Percentiles rank a stretch among this genome's conserved stretches.
These are phyloP conservation scores for Drosophila seguyi DNA, from an alignment of 1,140 invertebrate species.

Conservation along the genomic window DNA sequence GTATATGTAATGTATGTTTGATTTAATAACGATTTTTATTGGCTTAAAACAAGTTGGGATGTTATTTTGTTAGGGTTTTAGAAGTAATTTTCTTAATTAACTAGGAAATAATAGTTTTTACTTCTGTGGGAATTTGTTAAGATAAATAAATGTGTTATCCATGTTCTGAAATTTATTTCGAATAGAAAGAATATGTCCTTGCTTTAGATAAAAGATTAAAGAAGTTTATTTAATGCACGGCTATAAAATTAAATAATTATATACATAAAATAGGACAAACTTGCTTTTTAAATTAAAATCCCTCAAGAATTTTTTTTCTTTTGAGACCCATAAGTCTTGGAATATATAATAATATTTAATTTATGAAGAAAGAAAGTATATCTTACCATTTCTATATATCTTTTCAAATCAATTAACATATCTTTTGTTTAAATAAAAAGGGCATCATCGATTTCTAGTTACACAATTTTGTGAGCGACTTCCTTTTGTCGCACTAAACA, in stretches of 20 bases:
- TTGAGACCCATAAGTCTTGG: too few relatives aligned
- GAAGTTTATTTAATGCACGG: too few relatives aligned
- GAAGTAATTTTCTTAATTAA: background rate
- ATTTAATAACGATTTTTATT: background rate
- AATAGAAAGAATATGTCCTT: too few relatives aligned
- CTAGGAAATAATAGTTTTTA: background rate
- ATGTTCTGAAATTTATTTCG: too few relatives aligned
- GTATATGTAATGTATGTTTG: constrained; percentile 5
- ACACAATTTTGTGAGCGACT: constrained; percentile 9
- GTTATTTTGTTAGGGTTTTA: too few relatives aligned
- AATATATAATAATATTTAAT: background rate
- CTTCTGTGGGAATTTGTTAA: too few relatives aligned
- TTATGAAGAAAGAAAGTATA: background rate
- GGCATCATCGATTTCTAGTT: constrained; percentile 4
- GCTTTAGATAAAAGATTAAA: too few relatives aligned
- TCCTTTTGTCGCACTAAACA: constrained; percentile 11
- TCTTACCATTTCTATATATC: background rate
- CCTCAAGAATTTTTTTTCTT: too few relatives aligned
- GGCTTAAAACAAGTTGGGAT: background rate
- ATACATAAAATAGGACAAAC: too few relatives aligned
- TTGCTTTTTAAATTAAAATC: too few relatives aligned
- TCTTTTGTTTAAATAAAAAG: constrained; percentile 9
- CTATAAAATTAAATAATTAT: too few relatives aligned
- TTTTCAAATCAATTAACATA: background rate
- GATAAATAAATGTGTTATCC: too few relatives aligned